Percentiles rank a stretch among this genome's conserved stretches.
Evolutionary conservation across 1,140 invertebrate species (phyloP).

Genomic region (Drosophila ogumai): DNA sequence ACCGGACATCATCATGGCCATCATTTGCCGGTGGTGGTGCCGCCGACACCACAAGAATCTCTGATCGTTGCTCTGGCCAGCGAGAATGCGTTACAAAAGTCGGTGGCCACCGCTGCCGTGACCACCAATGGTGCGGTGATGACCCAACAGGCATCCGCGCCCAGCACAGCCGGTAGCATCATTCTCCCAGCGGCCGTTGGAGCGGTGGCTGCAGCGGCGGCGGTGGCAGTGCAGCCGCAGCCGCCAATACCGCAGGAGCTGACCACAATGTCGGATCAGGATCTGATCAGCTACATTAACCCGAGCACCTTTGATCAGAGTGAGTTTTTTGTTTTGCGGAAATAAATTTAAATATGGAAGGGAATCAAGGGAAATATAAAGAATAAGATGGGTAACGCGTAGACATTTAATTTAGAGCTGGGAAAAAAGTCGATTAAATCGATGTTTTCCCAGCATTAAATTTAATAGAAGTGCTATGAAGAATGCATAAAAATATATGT

Average conservation of each 20-base stretch:
- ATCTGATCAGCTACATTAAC: constrained; percentile 94
- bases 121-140: constrained; percentile 81
- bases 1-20: constrained; percentile 25
- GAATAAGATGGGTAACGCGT: not conserved
- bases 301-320: constrained; percentile 93
- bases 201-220: constrained; percentile 68
- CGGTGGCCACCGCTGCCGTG: constrained; percentile 78
- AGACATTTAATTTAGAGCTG: no score
- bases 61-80: constrained; percentile 80
- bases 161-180: constrained; percentile 63
- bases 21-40: constrained; percentile 70
- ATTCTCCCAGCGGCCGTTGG: constrained; percentile 66
- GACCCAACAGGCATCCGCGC: constrained; percentile 75
- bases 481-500: no score
- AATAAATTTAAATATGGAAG: not conserved
- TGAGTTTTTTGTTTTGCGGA: constrained; percentile 73
- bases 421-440: no score
- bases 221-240: constrained; percentile 79
- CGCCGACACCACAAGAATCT: constrained; percentile 82
- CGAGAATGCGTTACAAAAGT: constrained; percentile 79
- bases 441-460: no score
- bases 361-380: no score
- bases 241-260: constrained; percentile 89
- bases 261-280: constrained; percentile 92
- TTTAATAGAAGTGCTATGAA: no score